These are phyloP conservation scores for Liopterus haemorrhoidalis DNA, from an alignment of 2,888 invertebrate genomes.

Conservation along the genomic window DNA sequence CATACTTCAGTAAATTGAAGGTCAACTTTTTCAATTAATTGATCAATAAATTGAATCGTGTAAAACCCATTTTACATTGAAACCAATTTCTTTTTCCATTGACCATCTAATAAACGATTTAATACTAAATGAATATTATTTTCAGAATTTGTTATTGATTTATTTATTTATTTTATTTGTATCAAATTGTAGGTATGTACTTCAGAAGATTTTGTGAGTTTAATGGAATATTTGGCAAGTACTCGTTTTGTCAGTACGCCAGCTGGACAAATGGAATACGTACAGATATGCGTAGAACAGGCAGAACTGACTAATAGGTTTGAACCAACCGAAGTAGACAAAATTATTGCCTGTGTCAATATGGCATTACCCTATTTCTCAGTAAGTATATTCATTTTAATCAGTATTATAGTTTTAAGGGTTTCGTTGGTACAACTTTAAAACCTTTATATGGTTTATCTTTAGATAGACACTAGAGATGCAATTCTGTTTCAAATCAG, in stretches of 20 bases:
- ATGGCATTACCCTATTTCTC: slow-evolving; percentile 84
- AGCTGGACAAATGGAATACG: slow-evolving; percentile 78
- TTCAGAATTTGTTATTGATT: too few species aligned
- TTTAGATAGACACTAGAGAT: too few species aligned
- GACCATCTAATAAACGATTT: too few species aligned
- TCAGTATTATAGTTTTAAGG: slow-evolving; percentile 12
- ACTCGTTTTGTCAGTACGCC: slow-evolving; percentile 77
- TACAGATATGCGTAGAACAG: slow-evolving; percentile 79
- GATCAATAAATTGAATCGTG: too few species aligned
- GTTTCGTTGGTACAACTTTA: slow-evolving; percentile 1
- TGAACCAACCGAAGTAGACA: slow-evolving; percentile 59
- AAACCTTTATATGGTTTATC: too few species aligned
- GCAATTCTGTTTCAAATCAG: too few species aligned
- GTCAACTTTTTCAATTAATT: too few species aligned
- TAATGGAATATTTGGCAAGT: slow-evolving; percentile 79
- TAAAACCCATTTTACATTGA: too few species aligned
- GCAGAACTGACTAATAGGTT: slow-evolving; percentile 66
- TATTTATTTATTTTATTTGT: neutral
- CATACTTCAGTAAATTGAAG: too few species aligned
- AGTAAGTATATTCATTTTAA: slow-evolving; percentile 53
- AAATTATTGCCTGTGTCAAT: slow-evolving; percentile 78
- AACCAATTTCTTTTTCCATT: too few species aligned
- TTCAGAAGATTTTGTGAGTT: slow-evolving; percentile 83
- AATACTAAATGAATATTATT: too few species aligned
- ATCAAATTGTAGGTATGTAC: slow-evolving; percentile 68